A percentile compares a stretch with the other conserved stretches of the same genome.
Conservation (phyloP, 2,113 vertebrate species). For the Microcebus ravelobensis region DNA sequence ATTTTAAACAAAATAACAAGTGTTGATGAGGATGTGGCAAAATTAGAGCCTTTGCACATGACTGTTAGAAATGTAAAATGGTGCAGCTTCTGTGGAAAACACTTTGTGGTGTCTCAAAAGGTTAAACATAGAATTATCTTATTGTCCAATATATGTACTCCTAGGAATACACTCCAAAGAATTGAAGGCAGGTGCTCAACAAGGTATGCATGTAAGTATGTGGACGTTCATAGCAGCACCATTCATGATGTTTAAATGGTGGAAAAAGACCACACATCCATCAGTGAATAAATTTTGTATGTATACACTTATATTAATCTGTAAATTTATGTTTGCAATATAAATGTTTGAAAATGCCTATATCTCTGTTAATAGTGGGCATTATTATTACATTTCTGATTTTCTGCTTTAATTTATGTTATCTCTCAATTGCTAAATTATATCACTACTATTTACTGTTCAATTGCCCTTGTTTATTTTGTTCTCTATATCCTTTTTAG, state of each 20-base stretch:
- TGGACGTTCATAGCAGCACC: neutral
- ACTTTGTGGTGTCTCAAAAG: neutral
- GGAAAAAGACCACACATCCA: neutral
- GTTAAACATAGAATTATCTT: neutral
- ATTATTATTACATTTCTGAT: too few relatives aligned
- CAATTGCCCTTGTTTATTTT: neutral
- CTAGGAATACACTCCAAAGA: neutral
- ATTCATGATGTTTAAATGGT: neutral
- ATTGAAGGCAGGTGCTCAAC: neutral
- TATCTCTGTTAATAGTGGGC: neutral
- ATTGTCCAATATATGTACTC: neutral
- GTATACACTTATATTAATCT: neutral
- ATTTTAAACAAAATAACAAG: neutral
- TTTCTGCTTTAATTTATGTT: neutral
- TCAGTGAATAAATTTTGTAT: neutral
- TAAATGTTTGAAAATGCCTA: neutral
- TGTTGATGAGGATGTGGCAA: neutral
- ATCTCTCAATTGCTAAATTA: neutral
- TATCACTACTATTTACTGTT: neutral
- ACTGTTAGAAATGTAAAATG: neutral
- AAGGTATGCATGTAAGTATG: neutral
- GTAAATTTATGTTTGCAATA: neutral
- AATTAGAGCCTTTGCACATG: neutral
- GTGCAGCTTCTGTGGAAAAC: neutral
- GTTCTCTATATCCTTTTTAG: neutral